A percentile compares a stretch with the other conserved stretches of the same genome.
phyloP scores from a whole-genome alignment of 2,113 vertebrate species.

The Prolemur simus region DNA sequence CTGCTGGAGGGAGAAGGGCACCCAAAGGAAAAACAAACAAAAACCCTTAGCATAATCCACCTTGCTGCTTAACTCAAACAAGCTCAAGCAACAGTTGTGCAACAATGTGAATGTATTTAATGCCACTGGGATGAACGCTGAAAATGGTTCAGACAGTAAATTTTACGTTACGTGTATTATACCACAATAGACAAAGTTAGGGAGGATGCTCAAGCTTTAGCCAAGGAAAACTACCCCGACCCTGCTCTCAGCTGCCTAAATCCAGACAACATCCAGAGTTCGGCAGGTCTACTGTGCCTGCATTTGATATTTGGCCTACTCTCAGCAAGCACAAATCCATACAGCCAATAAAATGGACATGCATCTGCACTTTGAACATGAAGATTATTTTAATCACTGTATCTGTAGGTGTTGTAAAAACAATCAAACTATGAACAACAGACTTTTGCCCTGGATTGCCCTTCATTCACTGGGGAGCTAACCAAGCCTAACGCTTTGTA shows the following conservation, averaged over 20 bases:
- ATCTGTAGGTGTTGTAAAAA: neutral
- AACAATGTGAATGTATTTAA: neutral
- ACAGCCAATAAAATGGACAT: conserved; percentile 14
- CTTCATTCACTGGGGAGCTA: neutral
- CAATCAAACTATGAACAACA: neutral
- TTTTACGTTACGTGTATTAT: neutral
- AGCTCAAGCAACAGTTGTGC: neutral
- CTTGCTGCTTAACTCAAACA: neutral
- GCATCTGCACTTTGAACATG: conserved; percentile 34
- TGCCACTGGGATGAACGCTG: neutral
- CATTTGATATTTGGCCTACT: neutral
- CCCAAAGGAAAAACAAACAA: neutral
- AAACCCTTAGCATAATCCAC: neutral
- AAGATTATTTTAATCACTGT: conserved; percentile 36
- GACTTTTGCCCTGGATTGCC: conserved; percentile 20
- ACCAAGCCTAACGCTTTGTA: neutral
- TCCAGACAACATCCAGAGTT: neutral
- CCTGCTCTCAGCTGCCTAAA: neutral
- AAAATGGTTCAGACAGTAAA: neutral
- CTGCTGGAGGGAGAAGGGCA: neutral
- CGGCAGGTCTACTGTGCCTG: neutral
- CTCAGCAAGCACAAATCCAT: neutral
- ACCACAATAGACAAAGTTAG: neutral
- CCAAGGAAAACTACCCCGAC: neutral
- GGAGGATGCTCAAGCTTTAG: neutral